These are phyloP conservation scores for Ophthalmolycus amberensis DNA, from an alignment of 2,113 vertebrate species.

Conservation along the genomic window DNA sequence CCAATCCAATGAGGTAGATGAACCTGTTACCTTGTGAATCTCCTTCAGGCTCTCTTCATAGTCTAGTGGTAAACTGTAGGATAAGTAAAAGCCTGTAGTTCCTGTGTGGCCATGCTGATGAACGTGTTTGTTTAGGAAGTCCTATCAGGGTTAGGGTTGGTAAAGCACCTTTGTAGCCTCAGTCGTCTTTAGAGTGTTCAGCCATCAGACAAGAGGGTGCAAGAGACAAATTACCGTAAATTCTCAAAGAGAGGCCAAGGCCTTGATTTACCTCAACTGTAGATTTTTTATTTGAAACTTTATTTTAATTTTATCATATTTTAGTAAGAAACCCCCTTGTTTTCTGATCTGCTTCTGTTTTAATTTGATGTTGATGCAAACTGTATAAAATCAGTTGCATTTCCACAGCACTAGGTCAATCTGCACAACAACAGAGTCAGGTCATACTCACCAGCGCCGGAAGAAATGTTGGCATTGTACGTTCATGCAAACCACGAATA, in stretches of 20 bases:
- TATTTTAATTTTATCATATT: neutral
- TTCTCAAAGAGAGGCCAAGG: neutral
- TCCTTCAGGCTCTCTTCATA: constrained; percentile 1
- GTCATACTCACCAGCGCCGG: neutral
- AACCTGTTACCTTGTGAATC: constrained; percentile 5
- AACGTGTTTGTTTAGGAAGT: constrained; percentile 8
- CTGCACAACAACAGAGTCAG: neutral
- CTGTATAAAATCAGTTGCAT: neutral
- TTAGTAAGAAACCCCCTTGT: neutral
- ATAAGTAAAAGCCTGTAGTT: neutral
- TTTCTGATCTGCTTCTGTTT: neutral
- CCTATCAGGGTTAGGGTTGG: too few relatives aligned
- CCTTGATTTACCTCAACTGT: neutral
- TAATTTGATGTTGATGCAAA: neutral
- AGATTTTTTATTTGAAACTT: neutral
- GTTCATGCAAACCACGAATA: too few relatives aligned
- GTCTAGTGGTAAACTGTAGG: neutral
- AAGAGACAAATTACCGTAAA: neutral
- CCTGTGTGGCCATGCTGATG: neutral
- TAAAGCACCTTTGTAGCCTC: neutral
- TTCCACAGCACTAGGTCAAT: neutral
- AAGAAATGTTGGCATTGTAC: too few relatives aligned
- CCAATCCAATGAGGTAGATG: constrained; percentile 21
- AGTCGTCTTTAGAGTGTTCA: neutral
- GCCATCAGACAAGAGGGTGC: neutral